These are phyloP conservation scores for Coilia nasus DNA, from an alignment of 2,797 vertebrate species.

Conservation along the genomic window DNA sequence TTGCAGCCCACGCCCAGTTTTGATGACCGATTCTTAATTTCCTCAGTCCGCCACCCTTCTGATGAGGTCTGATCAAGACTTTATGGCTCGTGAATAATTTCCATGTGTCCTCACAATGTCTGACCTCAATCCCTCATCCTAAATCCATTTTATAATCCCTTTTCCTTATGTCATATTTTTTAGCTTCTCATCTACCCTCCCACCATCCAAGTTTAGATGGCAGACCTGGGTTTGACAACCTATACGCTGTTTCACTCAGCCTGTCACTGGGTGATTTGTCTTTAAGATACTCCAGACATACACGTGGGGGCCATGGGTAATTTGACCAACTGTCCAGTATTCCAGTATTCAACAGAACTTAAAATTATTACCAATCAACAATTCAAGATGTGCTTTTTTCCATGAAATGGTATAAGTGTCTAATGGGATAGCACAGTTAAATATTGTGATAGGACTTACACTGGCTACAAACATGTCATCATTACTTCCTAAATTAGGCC, in stretches of 20 bases:
- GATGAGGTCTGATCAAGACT: neutral
- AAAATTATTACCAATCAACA: neutral
- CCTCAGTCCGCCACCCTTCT: neutral
- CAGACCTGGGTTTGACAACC: neutral
- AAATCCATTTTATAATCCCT: neutral
- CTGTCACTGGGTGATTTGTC: neutral
- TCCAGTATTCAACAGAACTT: neutral
- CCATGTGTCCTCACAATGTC: neutral
- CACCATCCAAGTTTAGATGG: neutral
- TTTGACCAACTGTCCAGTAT: neutral
- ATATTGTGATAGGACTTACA: neutral
- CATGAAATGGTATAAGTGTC: neutral
- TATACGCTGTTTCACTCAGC: neutral
- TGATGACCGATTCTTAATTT: neutral
- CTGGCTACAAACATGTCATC: neutral
- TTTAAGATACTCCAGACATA: neutral
- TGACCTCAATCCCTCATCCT: neutral
- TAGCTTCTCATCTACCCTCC: neutral
- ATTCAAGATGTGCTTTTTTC: neutral
- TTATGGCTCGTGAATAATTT: conserved; percentile 11
- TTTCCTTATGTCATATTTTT: neutral
- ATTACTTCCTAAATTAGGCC: neutral
- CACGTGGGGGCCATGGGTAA: neutral
- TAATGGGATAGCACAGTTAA: neutral
- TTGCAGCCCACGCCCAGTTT: neutral